phyloP scores from a whole-genome alignment of 1,140 invertebrate genomes.

The roundworm (Caenorhabditis elegans) region DNA sequence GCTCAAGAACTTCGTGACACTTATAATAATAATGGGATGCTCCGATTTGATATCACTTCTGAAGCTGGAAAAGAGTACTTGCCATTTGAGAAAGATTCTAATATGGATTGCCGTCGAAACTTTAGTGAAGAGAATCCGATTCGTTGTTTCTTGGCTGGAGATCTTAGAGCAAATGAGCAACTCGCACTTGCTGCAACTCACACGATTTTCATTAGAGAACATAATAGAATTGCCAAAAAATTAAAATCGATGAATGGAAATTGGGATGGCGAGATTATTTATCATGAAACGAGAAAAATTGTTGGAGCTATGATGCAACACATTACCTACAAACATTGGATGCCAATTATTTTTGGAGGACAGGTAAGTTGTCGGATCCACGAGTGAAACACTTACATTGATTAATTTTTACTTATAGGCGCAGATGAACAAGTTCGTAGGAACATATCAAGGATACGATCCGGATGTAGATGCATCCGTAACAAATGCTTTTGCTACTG shows the following conservation, averaged over 20 bases:
- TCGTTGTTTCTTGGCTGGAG: slow-evolving; percentile 86
- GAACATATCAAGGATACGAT: slow-evolving; percentile 80
- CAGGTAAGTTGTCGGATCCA: neutral
- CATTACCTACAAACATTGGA: slow-evolving; percentile 90
- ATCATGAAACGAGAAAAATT: slow-evolving; percentile 86
- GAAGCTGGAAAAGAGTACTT: slow-evolving; percentile 77
- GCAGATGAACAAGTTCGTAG: slow-evolving; percentile 75
- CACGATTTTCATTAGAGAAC: slow-evolving; percentile 91
- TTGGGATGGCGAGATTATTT: slow-evolving; percentile 90
- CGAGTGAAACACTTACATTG: neutral
- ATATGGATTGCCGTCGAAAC: slow-evolving; percentile 67
- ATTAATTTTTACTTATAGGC: slow-evolving; percentile 36
- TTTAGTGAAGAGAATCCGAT: slow-evolving; percentile 60
- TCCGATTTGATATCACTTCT: slow-evolving; percentile 79
- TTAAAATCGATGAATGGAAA: slow-evolving; percentile 82
- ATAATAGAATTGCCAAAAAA: slow-evolving; percentile 83
- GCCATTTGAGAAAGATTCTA: slow-evolving; percentile 82
- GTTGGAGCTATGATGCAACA: slow-evolving; percentile 92
- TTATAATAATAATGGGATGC: slow-evolving; percentile 75
- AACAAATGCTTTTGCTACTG: slow-evolving; percentile 92
- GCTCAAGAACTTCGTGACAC: slow-evolving; percentile 81
- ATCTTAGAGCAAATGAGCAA: slow-evolving; percentile 81
- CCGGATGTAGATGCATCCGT: slow-evolving; percentile 80
- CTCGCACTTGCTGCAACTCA: slow-evolving; percentile 87
- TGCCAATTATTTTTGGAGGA: slow-evolving; percentile 80